phyloP scores from a whole-genome alignment of 2,113 vertebrate species.

The Rafetus swinhoei region DNA sequence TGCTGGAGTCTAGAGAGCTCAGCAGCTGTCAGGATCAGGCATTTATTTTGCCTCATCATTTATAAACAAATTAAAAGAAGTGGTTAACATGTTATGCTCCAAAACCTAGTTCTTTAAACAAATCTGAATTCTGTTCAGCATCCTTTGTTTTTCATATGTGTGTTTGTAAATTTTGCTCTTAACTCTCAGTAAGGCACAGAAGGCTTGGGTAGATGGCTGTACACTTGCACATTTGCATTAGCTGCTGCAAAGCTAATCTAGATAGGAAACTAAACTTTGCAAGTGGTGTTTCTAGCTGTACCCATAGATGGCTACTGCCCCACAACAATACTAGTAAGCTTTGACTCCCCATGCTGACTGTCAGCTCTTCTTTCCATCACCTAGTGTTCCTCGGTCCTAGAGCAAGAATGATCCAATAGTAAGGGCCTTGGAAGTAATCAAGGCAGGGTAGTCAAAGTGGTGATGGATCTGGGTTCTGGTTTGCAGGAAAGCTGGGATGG shows the following conservation, averaged over 20 bases:
- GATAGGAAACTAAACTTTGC: background rate
- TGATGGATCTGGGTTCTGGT: background rate
- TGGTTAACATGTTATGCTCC: background rate
- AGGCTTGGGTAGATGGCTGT: background rate
- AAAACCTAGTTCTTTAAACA: background rate
- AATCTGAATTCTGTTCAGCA: background rate
- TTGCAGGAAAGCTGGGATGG: background rate
- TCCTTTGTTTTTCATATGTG: background rate
- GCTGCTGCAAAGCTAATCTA: background rate
- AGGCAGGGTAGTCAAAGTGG: background rate
- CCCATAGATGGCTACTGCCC: background rate
- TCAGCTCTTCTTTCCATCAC: background rate
- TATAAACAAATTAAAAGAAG: background rate
- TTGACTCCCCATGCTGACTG: background rate
- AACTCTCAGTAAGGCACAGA: background rate
- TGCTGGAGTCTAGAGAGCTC: background rate
- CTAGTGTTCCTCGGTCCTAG: background rate
- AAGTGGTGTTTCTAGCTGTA: background rate
- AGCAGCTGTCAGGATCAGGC: background rate
- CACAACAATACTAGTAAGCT: background rate
- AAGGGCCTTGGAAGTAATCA: background rate
- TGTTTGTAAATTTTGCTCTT: background rate
- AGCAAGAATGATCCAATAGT: background rate
- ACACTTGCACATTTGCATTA: background rate
- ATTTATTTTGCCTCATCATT: background rate